Evolutionary conservation across 2,113 vertebrate genomes (phyloP).

Genomic region (Tympanuchus pallidicinctus): DNA sequence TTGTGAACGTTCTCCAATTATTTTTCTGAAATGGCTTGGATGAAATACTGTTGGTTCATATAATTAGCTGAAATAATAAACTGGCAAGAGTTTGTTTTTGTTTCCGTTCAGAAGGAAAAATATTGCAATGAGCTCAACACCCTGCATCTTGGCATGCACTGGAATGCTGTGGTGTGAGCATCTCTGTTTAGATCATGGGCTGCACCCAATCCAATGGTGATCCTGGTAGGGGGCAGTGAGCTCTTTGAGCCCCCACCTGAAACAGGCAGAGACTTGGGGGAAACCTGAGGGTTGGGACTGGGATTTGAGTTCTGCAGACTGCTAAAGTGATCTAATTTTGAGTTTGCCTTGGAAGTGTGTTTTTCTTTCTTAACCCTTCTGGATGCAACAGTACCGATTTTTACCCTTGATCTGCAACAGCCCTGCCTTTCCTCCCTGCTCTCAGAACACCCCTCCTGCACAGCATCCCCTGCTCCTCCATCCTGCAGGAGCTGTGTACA

Average conservation of each 20-base stretch:
- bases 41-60: constrained; percentile 43
- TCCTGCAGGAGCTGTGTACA: neutral
- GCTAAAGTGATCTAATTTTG: neutral
- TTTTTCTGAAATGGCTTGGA: constrained; percentile 49
- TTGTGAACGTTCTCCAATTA: constrained; percentile 49
- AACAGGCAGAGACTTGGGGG: no score
- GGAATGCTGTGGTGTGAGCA: neutral
- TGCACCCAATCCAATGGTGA: neutral
- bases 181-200: neutral
- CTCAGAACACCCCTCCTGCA: neutral
- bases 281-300: no score
- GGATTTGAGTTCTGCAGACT: neutral
- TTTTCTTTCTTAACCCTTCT: neutral
- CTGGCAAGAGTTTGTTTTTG: neutral
- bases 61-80: constrained; percentile 67
- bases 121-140: neutral
- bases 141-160: neutral
- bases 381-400: neutral
- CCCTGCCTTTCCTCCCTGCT: neutral
- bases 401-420: neutral
- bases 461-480: constrained; percentile 21
- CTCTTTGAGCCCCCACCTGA: no score
- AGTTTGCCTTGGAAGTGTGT: neutral
- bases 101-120: constrained; percentile 41
- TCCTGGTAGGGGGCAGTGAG: no score